Evolutionary conservation across 1,140 invertebrate genomes (phyloP).

Genomic region (Brachionus paranguensis): DNA sequence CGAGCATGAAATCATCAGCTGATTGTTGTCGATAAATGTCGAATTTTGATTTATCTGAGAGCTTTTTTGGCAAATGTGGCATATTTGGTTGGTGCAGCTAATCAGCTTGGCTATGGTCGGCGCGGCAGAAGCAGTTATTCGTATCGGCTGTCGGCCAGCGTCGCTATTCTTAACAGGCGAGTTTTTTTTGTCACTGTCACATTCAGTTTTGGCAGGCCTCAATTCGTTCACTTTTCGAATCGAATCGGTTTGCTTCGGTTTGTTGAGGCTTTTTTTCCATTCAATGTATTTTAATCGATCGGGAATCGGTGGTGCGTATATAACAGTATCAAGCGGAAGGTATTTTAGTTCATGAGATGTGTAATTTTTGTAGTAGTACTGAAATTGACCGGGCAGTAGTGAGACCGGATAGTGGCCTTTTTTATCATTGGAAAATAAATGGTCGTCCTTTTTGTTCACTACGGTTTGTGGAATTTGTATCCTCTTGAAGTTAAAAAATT

Average conservation of each 20-base stretch:
- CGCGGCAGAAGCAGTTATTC: conserved; percentile 57
- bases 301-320: conserved; percentile 67
- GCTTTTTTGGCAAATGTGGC: conserved; percentile 57
- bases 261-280: neutral
- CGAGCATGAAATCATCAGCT: conserved; percentile 65
- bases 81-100: conserved; percentile 38
- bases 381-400: conserved; percentile 82
- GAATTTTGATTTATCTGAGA: conserved; percentile 44
- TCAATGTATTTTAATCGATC: conserved; percentile 5
- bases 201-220: conserved; percentile 32
- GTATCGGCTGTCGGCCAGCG: conserved; percentile 43
- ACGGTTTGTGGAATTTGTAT: neutral
- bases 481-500: neutral
- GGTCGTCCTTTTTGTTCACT: neutral
- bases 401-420: conserved; percentile 78
- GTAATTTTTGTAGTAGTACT: conserved; percentile 55
- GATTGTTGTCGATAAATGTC: conserved; percentile 53
- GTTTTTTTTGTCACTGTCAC: conserved; percentile 32
- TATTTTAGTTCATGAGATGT: conserved; percentile 66
- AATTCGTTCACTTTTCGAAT: neutral
- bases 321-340: conserved; percentile 81
- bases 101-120: conserved; percentile 53
- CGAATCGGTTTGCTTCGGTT: neutral
- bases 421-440: conserved; percentile 46
- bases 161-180: conserved; percentile 40